phyloP scores from a whole-genome alignment of 2,113 vertebrate genomes.

The Scalopus aquaticus region DNA sequence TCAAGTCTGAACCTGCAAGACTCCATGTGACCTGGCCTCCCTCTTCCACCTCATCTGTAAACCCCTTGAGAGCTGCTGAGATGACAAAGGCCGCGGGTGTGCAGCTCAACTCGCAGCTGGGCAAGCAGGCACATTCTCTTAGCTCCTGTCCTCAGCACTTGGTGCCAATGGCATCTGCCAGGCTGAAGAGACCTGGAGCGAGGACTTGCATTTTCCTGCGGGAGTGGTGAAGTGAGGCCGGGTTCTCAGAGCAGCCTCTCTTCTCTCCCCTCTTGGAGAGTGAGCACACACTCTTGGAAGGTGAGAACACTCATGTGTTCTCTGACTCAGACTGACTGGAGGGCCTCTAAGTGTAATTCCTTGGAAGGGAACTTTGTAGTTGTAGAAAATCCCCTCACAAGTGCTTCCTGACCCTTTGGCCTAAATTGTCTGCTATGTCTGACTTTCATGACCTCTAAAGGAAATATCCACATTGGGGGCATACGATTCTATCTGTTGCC shows the following conservation, averaged over 20 bases:
- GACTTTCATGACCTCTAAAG: background rate
- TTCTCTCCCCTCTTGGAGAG: background rate
- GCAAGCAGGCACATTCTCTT: background rate
- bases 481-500: background rate
- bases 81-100: background rate
- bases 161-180: accelerated
- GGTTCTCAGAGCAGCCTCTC: background rate
- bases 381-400: background rate
- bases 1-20: background rate
- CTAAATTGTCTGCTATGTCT: background rate
- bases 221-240: background rate
- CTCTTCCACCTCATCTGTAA: background rate
- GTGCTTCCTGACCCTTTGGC: background rate
- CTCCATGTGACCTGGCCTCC: background rate
- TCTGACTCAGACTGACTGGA: background rate
- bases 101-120: background rate
- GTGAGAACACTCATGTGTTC: background rate
- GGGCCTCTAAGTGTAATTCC: background rate
- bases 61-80: background rate
- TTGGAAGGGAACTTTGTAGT: background rate
- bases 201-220: background rate
- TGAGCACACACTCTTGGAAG: too few relatives aligned
- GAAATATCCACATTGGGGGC: background rate
- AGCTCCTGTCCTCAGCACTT: background rate
- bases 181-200: background rate